A percentile compares a stretch with the other conserved stretches of the same genome.
phyloP scores from a whole-genome alignment of 2,113 vertebrate genomes.

The Aix galericulata region DNA sequence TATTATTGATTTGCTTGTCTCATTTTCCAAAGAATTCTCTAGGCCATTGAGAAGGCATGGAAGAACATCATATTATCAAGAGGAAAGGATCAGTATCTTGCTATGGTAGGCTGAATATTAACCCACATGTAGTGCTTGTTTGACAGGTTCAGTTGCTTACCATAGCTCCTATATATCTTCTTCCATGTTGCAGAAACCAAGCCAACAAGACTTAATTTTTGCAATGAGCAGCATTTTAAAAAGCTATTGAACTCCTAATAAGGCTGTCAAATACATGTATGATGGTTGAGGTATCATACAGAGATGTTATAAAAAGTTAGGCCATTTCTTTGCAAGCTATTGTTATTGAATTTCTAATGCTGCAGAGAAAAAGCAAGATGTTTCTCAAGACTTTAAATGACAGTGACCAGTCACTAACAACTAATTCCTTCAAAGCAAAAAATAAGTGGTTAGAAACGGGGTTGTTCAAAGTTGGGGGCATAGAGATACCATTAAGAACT shows the following conservation, averaged over 20 bases:
- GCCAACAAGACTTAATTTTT: not conserved
- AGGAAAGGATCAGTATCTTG: not conserved
- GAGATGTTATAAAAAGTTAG: not conserved
- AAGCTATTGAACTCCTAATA: not conserved
- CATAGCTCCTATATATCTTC: not conserved
- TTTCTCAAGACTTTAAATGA: not conserved
- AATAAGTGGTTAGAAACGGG: not conserved
- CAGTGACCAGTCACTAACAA: not conserved
- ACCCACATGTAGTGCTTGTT: not conserved
- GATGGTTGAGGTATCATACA: not conserved
- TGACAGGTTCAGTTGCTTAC: not conserved
- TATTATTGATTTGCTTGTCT: not conserved
- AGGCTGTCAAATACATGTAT: not conserved
- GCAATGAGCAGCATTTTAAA: not conserved
- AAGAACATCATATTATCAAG: not conserved
- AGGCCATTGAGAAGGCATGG: not conserved
- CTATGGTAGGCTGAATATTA: not conserved
- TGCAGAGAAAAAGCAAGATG: not conserved
- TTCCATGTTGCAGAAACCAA: not conserved
- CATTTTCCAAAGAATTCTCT: not conserved
- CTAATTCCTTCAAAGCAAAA: not conserved
- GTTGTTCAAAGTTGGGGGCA: fast-evolving
- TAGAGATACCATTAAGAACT: not conserved
- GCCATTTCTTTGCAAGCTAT: not conserved
- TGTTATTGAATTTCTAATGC: not conserved